Percentiles rank a stretch among this genome's conserved stretches.
Evolutionary conservation across 2,888 invertebrate genomes (phyloP).

Genomic region (Loripinus fragilis): DNA sequence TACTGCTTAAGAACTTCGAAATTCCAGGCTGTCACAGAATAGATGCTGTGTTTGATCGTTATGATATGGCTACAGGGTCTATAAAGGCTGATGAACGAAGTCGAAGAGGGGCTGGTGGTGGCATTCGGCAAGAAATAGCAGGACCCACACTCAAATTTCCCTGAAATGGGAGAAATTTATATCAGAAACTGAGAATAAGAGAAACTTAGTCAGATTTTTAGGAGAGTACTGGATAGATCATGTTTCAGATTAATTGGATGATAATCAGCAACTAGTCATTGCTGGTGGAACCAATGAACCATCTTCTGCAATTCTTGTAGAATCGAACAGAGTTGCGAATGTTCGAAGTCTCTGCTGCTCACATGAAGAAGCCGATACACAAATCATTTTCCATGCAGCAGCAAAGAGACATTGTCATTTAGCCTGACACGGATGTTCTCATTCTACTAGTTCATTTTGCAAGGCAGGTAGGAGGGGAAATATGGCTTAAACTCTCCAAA

Average conservation of each 20-base stretch:
- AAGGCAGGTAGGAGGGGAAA: neutral
- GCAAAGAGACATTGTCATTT: neutral
- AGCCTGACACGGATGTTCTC: neutral
- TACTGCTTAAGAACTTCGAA: neutral
- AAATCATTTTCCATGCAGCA: neutral
- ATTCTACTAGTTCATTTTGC: neutral
- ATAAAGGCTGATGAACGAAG: neutral
- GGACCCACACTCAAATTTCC: neutral
- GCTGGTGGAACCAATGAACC: neutral
- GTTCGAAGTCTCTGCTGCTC: neutral
- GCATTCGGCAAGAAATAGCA: neutral
- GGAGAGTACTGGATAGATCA: neutral
- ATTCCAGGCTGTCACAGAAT: neutral
- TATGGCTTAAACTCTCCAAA: neutral
- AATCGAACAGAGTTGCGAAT: neutral
- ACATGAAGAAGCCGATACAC: too few species aligned
- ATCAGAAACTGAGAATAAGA: conserved; percentile 3
- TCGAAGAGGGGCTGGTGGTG: neutral
- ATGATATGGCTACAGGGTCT: neutral
- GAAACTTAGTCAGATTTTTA: neutral
- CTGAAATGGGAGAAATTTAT: neutral
- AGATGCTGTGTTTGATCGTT: conserved; percentile 2
- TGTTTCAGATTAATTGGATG: neutral
- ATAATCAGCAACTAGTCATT: neutral
- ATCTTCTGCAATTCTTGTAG: neutral